These are phyloP conservation scores for Haplotaxodon microlepis DNA, from an alignment of 2,113 vertebrate species.

Conservation along the genomic window DNA sequence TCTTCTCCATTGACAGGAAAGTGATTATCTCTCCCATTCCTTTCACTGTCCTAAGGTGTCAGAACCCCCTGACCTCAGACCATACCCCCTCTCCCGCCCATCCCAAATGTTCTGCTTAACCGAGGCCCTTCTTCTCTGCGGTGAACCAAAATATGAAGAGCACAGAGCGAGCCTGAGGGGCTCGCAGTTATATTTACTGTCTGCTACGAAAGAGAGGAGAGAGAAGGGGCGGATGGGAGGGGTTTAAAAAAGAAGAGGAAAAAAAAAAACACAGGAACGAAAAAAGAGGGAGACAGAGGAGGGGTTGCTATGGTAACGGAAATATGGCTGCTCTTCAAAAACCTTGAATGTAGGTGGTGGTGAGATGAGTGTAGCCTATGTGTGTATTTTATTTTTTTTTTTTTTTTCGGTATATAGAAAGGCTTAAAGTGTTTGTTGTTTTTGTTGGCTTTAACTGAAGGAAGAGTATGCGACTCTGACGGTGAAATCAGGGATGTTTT, in stretches of 20 bases:
- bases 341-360: constrained; percentile 71
- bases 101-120: neutral
- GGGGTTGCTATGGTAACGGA: constrained; percentile 68
- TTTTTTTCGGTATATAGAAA: neutral
- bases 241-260: constrained; percentile 6
- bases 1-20: neutral
- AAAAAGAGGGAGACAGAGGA: constrained; percentile 58
- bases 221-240: constrained; percentile 35
- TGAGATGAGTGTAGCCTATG: constrained; percentile 51
- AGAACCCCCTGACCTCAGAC: constrained; percentile 12
- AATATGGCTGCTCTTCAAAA: constrained; percentile 73
- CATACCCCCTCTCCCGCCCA: neutral
- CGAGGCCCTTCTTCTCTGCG: constrained; percentile 14
- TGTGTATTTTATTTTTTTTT: neutral
- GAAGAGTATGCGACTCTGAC: neutral
- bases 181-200: constrained; percentile 57
- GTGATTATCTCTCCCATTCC: neutral
- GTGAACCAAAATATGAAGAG: constrained; percentile 37
- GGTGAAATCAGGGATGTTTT: neutral
- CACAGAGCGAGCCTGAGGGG: constrained; percentile 43
- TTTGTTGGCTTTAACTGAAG: neutral
- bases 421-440: neutral
- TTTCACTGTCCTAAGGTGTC: neutral
- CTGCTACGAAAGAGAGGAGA: constrained; percentile 42
- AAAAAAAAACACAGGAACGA: constrained; percentile 31